Evolutionary conservation across 2,113 vertebrate species (phyloP).

Genomic region (Phainopepla nitens): DNA sequence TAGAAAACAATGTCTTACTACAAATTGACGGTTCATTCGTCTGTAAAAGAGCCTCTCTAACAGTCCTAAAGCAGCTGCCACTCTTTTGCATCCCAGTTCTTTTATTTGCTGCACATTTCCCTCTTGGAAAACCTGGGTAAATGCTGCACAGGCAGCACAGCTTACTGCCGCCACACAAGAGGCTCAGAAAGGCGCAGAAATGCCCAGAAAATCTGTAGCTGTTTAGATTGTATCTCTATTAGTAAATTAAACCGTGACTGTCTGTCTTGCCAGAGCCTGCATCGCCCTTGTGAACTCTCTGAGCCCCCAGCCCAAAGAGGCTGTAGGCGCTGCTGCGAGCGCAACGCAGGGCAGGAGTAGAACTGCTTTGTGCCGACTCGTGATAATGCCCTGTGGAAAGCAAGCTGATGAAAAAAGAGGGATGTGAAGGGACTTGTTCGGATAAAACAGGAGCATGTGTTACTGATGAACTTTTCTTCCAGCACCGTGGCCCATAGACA

Average conservation of each 20-base stretch:
- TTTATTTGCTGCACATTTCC: constrained; percentile 12
- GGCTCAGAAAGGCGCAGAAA: neutral
- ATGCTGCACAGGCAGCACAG: neutral
- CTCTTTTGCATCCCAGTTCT: neutral
- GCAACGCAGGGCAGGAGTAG: rapidly evolving
- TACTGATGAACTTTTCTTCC: neutral
- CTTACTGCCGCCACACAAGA: neutral
- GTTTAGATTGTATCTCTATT: neutral
- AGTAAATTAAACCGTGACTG: neutral
- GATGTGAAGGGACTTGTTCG: neutral
- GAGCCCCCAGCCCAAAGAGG: neutral
- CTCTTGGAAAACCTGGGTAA: neutral
- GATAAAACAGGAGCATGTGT: neutral
- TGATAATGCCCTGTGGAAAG: neutral
- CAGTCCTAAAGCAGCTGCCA: constrained; percentile 26
- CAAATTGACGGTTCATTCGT: constrained; percentile 33
- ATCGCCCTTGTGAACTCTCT: rapidly evolving
- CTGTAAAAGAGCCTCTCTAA: constrained; percentile 34
- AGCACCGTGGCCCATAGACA: neutral
- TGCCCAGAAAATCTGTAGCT: neutral
- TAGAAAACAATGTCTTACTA: constrained; percentile 65
- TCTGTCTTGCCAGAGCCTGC: neutral
- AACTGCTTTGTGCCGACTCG: neutral
- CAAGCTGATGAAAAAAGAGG: neutral
- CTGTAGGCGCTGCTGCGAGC: neutral